Evolutionary conservation across 2,113 vertebrate genomes (phyloP), one percentile per base, ranked within the genome.

Genomic region (Peucedramus taeniatus): DNA sequence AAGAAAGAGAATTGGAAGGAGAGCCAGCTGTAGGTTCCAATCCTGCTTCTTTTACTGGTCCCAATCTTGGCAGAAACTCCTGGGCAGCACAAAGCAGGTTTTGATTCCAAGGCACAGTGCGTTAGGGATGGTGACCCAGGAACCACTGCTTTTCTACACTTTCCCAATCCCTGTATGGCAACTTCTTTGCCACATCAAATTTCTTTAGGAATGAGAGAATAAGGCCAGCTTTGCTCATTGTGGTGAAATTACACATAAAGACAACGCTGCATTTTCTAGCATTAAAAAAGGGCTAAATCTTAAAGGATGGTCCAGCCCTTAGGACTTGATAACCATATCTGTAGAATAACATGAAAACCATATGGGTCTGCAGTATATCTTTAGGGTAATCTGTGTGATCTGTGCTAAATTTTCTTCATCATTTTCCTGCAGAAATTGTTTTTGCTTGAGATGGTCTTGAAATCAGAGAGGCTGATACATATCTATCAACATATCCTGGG

Each of bases 111-210:
- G 45, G 47, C 70, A 81, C 21, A 61, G 54, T 70, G 45, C 13
- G 5, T 57, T 68, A 45, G 23, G 33, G 19, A 9, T 51, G 31
- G 20, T 72, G 44, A 50, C 21, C n/a, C 45, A 71, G 22, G 39
- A 78, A 64, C 40, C 31, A 40, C 45, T 72, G 57, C n/a, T 87
- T 82, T 61, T 88, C 31, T 60, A 5, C 4, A 3, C 28, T 87
- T 79, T 45, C 18, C 54, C 28, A 91, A 1, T 77, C 21, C 9
- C 35, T 22, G 42, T 22, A 11, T 10, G 16, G 47, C 51, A 89
- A 37, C 49, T 82, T 9, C 1, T 40, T 76, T 0, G 0, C 78
- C 61, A 24, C 15, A 31, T 37, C 40, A 57, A 61, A 76, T 12
- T 68, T 44, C 7, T 84, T 75, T 51, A 45, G 72, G 51, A 92